These are phyloP conservation scores for Hypomecis punctinalis DNA, from an alignment of 2,888 invertebrate genomes.

Conservation along the genomic window DNA sequence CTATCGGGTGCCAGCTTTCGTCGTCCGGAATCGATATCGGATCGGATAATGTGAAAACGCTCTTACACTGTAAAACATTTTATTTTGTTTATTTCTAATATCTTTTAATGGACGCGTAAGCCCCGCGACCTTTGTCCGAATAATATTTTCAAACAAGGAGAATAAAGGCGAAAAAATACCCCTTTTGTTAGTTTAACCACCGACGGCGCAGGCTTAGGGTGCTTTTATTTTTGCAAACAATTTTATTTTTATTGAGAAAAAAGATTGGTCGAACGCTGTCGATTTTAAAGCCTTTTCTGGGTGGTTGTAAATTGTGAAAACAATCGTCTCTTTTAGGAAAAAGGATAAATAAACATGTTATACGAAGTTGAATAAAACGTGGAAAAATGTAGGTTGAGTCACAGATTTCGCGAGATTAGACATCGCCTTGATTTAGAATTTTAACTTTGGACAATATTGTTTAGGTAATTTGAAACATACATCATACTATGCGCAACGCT, in stretches of 20 bases:
- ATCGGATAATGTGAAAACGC: too few species aligned
- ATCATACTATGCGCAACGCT: too few species aligned
- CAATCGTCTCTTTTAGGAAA: background rate
- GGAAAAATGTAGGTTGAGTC: too few species aligned
- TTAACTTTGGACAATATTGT: too few species aligned
- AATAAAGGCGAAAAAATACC: conserved; percentile 41
- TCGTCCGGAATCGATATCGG: too few species aligned
- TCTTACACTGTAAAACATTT: background rate
- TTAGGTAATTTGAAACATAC: too few species aligned
- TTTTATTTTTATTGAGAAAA: conserved; percentile 32
- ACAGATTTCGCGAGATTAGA: too few species aligned
- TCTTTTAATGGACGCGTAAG: conserved; percentile 27
- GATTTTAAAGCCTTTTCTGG: conserved; percentile 14
- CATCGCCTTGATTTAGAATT: too few species aligned
- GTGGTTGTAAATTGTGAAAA: background rate
- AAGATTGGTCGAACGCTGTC: conserved; percentile 23
- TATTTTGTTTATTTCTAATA: conserved; percentile 19
- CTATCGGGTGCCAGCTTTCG: too few species aligned
- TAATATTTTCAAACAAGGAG: conserved; percentile 42
- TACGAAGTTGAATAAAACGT: too few species aligned
- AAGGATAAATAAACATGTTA: too few species aligned
- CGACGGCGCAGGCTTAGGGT: conserved; percentile 25
- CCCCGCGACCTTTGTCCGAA: conserved; percentile 38
- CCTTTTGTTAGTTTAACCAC: conserved; percentile 41
- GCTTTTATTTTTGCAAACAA: conserved; percentile 40